phyloP scores from a whole-genome alignment of 2,113 vertebrate genomes.

The Oryzias woworae region DNA sequence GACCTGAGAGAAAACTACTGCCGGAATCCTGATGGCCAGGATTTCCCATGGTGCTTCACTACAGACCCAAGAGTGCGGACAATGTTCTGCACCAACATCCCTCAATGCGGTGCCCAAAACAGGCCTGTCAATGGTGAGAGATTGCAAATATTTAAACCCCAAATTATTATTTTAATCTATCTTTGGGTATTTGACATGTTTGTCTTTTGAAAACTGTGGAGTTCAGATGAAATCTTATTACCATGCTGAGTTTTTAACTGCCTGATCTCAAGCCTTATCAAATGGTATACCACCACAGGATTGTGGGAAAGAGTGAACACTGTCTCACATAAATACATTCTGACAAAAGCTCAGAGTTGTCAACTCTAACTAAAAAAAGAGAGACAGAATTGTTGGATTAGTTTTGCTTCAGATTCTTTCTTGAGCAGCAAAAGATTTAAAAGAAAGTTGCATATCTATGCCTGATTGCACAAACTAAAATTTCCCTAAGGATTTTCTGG shows the following conservation, averaged over 20 bases:
- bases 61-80: constrained; percentile 88
- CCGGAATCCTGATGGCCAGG: constrained; percentile 94
- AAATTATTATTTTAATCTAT: constrained; percentile 13
- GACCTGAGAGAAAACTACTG: constrained; percentile 96
- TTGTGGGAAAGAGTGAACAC: constrained; percentile 67
- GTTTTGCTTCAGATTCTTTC: constrained; percentile 39
- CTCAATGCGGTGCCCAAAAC: constrained; percentile 81
- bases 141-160: constrained; percentile 16
- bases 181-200: constrained; percentile 17
- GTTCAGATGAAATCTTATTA: constrained; percentile 43
- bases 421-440: constrained; percentile 34
- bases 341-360: constrained; percentile 55
- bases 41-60: constrained; percentile 97
- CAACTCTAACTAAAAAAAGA: constrained; percentile 47
- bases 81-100: constrained; percentile 92
- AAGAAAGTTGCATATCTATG: constrained; percentile 46
- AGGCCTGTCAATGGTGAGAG: constrained; percentile 62
- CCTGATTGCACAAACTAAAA: constrained; percentile 45
- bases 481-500: constrained; percentile 32
- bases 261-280: constrained; percentile 33
- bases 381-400: constrained; percentile 42
- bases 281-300: constrained; percentile 18
- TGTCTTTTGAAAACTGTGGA: neutral
- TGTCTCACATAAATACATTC: constrained; percentile 51
- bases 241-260: constrained; percentile 17